Conservation (phyloP, 2,113 vertebrate species). For the Varanus komodoensis region DNA sequence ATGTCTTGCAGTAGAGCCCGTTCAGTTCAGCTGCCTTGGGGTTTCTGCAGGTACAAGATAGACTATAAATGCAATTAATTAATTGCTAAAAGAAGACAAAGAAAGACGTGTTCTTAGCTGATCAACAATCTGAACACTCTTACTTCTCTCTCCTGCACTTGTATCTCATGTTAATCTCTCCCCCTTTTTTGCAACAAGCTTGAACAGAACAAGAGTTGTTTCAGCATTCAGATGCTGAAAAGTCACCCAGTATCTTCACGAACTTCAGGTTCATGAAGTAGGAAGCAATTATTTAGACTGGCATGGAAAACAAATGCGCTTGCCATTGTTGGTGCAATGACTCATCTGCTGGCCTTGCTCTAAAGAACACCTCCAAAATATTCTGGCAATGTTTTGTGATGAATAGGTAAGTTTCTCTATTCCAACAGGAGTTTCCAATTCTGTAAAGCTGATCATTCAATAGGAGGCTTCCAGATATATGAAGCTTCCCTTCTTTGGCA, state of each 20-base stretch:
- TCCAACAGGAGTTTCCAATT: constrained; percentile 37
- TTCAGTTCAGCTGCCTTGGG: too few species aligned
- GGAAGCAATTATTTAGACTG: constrained; percentile 19
- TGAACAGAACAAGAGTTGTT: fast-evolving
- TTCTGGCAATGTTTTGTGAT: constrained; percentile 41
- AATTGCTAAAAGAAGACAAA: too few species aligned
- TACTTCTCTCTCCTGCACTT: too few species aligned
- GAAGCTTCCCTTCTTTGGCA: constrained; percentile 16
- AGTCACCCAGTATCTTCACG: fast-evolving
- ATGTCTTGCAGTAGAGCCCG: too few species aligned
- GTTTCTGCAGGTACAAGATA: too few species aligned
- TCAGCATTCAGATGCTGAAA: neutral
- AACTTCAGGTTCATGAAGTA: neutral
- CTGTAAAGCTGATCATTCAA: constrained; percentile 50
- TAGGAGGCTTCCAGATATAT: neutral
- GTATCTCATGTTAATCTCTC: too few species aligned
- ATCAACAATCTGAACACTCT: too few species aligned
- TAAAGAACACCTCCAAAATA: constrained; percentile 45
- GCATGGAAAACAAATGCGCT: constrained; percentile 7
- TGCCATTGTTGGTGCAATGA: constrained; percentile 31
- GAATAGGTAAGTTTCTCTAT: too few species aligned
- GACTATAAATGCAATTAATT: too few species aligned
- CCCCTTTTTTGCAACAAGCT: too few species aligned
- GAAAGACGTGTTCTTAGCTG: too few species aligned
- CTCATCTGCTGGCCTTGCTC: constrained; percentile 38